phyloP scores from a whole-genome alignment of 1,140 invertebrate species.

The Samia ricini region DNA sequence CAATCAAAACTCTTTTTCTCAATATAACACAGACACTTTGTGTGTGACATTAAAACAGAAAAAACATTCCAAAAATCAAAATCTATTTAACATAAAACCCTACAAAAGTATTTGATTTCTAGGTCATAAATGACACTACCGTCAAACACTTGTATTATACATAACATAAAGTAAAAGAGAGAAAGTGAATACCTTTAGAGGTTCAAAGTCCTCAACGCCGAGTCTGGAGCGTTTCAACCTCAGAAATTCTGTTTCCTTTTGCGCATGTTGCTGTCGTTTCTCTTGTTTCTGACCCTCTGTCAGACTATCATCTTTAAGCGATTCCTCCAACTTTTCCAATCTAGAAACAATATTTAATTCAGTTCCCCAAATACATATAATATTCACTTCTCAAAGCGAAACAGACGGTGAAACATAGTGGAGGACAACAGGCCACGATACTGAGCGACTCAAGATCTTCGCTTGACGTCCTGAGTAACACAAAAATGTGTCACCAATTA shows the following conservation, averaged over 20 bases:
- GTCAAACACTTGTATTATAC: too few species aligned
- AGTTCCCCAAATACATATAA: too few species aligned
- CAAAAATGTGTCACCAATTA: conserved; percentile 13
- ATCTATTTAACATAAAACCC: too few species aligned
- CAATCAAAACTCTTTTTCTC: too few species aligned
- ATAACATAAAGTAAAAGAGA: too few species aligned
- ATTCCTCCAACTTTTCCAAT: conserved; percentile 95
- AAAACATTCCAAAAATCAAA: too few species aligned
- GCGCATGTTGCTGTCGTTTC: conserved; percentile 95
- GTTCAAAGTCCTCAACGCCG: conserved; percentile 99
- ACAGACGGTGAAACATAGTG: conserved; percentile 1
- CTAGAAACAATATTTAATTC: too few species aligned
- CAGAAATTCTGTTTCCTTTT: conserved; percentile 99
- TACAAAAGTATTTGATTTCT: too few species aligned
- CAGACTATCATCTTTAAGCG: conserved; percentile 94
- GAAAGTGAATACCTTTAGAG: conserved; percentile 86
- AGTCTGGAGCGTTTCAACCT: conserved; percentile 96
- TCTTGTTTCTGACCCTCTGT: conserved; percentile 91
- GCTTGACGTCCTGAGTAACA: conserved; percentile 18
- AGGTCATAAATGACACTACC: too few species aligned
- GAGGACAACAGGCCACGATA: background rate
- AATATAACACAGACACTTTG: too few species aligned
- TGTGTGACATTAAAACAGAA: too few species aligned
- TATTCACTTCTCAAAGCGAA: conserved; percentile 19
- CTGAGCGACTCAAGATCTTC: conserved; percentile 33